phyloP scores from a whole-genome alignment of 2,113 vertebrate species.

The Pomatostomus ruficeps region DNA sequence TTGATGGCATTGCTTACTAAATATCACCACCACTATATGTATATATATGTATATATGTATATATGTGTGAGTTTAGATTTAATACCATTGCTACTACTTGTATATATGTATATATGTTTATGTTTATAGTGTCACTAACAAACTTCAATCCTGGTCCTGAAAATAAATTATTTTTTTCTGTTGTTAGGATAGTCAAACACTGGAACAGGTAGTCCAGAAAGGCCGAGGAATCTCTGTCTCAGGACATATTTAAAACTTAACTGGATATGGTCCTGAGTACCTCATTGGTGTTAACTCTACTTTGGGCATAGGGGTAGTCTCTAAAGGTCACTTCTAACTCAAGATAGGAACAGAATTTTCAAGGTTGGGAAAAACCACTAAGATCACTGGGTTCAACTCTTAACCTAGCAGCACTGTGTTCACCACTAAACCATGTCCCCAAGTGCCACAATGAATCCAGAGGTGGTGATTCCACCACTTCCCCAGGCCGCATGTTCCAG shows the following conservation, averaged over 20 bases:
- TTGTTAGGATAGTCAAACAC: neutral
- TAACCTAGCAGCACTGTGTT: neutral
- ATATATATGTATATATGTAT: no score
- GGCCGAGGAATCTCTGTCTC: neutral
- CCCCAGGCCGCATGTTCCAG: neutral
- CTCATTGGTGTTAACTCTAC: neutral
- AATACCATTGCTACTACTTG: no score
- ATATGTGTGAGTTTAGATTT: no score
- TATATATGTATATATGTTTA: no score
- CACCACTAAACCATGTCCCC: neutral
- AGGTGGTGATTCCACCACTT: neutral
- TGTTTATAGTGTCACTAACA: no score
- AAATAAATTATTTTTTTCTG: neutral
- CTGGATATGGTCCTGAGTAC: neutral
- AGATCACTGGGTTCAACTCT: neutral
- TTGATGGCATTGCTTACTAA: no score
- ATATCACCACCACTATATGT: no score
- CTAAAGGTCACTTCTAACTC: neutral
- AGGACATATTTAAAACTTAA: neutral
- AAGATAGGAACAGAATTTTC: neutral
- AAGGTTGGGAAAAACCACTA: neutral
- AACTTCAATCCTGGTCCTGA: neutral
- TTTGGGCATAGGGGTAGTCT: neutral
- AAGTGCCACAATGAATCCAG: neutral
- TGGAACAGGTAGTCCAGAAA: neutral